These are phyloP conservation scores for Lepidocyrtinus sp. DNA, from an alignment of 2,888 invertebrate genomes.

Conservation along the genomic window DNA sequence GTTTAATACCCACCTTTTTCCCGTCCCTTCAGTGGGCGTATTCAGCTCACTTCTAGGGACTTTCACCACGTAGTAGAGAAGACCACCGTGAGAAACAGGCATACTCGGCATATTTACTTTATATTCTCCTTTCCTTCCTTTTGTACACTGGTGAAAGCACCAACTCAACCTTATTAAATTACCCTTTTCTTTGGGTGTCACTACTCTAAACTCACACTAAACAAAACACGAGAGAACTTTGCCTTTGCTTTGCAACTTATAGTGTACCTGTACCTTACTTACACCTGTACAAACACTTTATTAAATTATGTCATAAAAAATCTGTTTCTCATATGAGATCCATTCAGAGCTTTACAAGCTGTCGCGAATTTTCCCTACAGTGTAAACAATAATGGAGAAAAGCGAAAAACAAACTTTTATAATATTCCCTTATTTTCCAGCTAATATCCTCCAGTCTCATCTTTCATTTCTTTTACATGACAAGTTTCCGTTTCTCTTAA, in stretches of 20 bases:
- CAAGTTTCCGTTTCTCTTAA: too few relatives aligned
- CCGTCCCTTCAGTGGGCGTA: slow-evolving; percentile 52
- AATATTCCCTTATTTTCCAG: background rate
- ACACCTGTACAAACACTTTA: too few relatives aligned
- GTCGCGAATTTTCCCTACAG: background rate
- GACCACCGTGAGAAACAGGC: slow-evolving; percentile 79
- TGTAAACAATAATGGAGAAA: background rate
- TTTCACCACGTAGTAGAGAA: slow-evolving; percentile 81
- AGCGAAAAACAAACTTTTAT: background rate
- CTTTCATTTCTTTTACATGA: too few relatives aligned
- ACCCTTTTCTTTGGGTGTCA: background rate
- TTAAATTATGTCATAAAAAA: too few relatives aligned
- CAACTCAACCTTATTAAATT: background rate
- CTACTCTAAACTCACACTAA: too few relatives aligned
- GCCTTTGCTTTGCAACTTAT: too few relatives aligned
- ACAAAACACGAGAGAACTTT: too few relatives aligned
- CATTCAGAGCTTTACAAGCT: too few relatives aligned
- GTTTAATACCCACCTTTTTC: slow-evolving; percentile 40
- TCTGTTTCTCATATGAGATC: too few relatives aligned
- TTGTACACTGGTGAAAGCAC: background rate
- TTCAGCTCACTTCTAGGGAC: slow-evolving; percentile 76
- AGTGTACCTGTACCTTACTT: too few relatives aligned
- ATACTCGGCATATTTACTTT: slow-evolving; percentile 72
- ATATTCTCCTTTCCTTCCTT: background rate
- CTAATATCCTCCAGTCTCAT: background rate